phyloP scores from a whole-genome alignment of 1,140 invertebrate genomes.

The Rhynchophorus ferrugineus region DNA sequence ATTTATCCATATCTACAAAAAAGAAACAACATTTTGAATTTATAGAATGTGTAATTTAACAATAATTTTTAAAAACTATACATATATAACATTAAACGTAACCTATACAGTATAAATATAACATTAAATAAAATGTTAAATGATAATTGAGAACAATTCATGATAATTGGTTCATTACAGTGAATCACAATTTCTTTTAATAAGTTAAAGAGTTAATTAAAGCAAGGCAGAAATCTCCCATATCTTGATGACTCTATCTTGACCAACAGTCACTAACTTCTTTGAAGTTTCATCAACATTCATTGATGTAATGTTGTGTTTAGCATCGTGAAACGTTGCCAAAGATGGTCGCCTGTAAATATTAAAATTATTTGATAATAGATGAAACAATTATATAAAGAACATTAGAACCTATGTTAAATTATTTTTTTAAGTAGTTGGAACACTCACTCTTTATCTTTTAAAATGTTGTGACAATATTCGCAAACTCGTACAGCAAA shows the following conservation, averaged over 20 bases:
- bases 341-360: constrained; percentile 73
- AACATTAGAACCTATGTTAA: too few species aligned
- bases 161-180: constrained; percentile 1
- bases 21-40: too few species aligned
- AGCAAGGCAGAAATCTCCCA: constrained; percentile 61
- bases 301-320: constrained; percentile 84
- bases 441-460: constrained; percentile 75
- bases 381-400: too few species aligned
- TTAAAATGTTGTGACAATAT: constrained; percentile 74
- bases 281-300: constrained; percentile 80
- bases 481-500: constrained; percentile 95
- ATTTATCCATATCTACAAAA: too few species aligned
- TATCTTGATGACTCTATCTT: constrained; percentile 91
- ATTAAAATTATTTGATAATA: constrained; percentile 6
- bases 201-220: constrained; percentile 30
- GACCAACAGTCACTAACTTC: constrained; percentile 84
- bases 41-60: constrained; percentile 1
- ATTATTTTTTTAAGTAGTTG: too few species aligned
- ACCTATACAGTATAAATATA: constrained; percentile 14
- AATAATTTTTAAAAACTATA: constrained; percentile 15
- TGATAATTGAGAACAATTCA: constrained; percentile 1
- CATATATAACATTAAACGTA: constrained; percentile 11
- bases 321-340: constrained; percentile 91
- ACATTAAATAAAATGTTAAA: constrained; percentile 6
- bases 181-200: constrained; percentile 2